Evolutionary conservation across 1,140 invertebrate species (phyloP).

Genomic region (Drosophila nasuta): DNA sequence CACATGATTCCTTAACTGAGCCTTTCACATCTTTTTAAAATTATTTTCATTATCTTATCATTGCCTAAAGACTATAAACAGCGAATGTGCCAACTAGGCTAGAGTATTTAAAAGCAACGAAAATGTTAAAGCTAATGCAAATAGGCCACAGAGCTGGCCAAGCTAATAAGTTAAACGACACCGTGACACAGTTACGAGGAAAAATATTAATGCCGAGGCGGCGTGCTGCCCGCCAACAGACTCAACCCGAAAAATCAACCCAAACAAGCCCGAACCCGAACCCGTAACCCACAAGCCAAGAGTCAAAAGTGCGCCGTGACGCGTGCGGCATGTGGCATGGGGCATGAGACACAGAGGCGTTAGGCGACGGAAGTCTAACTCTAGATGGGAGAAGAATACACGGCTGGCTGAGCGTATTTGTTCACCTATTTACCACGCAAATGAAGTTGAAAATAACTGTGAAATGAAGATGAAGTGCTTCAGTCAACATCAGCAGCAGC

Average conservation of each 20-base stretch:
- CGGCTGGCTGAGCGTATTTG: slow-evolving; percentile 69
- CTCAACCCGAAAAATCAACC: slow-evolving; percentile 26
- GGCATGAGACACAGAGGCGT: not conserved
- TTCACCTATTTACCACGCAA: slow-evolving; percentile 81
- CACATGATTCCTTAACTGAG: too few species aligned
- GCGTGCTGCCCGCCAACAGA: slow-evolving; percentile 61
- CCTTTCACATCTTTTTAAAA: too few species aligned
- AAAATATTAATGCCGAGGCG: slow-evolving; percentile 76
- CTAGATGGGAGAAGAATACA: slow-evolving; percentile 6
- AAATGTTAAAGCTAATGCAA: slow-evolving; percentile 68
- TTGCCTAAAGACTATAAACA: not conserved
- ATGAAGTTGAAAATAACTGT: slow-evolving; percentile 83
- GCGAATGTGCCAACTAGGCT: not conserved
- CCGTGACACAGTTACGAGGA: slow-evolving; percentile 70
- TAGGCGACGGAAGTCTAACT: not conserved
- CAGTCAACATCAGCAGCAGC: slow-evolving; percentile 51
- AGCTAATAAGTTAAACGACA: slow-evolving; percentile 80
- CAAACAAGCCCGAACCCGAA: not conserved
- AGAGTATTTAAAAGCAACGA: slow-evolving; percentile 20
- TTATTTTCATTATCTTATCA: not conserved
- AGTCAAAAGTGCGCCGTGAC: not conserved
- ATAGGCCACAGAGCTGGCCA: slow-evolving; percentile 68
- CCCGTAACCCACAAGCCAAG: slow-evolving; percentile 7
- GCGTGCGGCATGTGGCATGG: too few species aligned
- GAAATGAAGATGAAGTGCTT: slow-evolving; percentile 82